Evolutionary conservation across 2,113 vertebrate species (phyloP).

Genomic region (Zosterops borbonicus): DNA sequence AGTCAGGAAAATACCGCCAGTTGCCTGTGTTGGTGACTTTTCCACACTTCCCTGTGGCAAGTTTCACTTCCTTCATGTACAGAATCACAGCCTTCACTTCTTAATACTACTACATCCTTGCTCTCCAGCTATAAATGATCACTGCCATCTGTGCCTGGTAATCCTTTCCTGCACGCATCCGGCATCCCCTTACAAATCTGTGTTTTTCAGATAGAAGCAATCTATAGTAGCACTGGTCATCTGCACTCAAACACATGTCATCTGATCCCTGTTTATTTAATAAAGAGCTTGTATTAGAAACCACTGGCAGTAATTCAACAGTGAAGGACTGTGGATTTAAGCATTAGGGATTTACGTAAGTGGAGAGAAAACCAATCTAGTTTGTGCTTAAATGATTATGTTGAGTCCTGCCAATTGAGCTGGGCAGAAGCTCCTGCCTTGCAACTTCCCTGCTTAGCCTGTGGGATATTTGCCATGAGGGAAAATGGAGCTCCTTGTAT

Average conservation of each 20-base stretch:
- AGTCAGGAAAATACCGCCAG: background rate
- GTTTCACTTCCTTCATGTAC: background rate
- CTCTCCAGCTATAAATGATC: background rate
- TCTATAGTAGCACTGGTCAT: background rate
- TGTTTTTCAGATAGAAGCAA: background rate
- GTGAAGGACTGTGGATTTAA: conserved; percentile 15
- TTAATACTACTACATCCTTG: background rate
- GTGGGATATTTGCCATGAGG: background rate
- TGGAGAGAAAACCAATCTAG: background rate
- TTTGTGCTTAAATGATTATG: background rate
- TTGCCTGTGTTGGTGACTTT: background rate
- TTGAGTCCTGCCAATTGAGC: background rate
- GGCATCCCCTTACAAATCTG: background rate
- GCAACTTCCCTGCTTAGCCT: background rate
- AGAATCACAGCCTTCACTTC: background rate
- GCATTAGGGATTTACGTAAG: background rate
- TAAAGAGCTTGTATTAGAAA: conserved; percentile 19
- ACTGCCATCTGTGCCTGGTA: conserved; percentile 4
- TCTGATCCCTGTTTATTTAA: conserved; percentile 32
- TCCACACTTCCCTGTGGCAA: background rate
- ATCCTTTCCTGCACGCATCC: background rate
- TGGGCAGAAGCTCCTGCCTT: background rate
- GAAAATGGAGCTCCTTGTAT: background rate
- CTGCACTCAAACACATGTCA: background rate
- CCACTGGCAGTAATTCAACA: background rate